A percentile compares a stretch with the other conserved stretches of the same genome.
These are phyloP conservation scores for Phymatocera aterrima DNA, from an alignment of 2,888 invertebrate species.

Conservation along the genomic window DNA sequence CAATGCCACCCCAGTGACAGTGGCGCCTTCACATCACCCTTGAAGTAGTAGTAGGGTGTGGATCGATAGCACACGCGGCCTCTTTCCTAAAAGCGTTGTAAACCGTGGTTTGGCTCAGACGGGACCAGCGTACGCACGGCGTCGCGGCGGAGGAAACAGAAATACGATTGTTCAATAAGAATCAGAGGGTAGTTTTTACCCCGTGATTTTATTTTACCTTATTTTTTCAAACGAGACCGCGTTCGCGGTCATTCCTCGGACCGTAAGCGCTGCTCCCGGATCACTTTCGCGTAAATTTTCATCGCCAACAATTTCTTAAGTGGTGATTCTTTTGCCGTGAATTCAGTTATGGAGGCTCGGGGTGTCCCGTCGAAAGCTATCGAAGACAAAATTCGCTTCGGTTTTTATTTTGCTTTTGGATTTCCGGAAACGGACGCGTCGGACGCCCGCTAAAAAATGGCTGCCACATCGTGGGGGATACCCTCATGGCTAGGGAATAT, in stretches of 20 bases:
- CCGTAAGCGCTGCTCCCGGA: no score
- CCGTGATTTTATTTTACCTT: neutral
- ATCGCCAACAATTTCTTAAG: neutral
- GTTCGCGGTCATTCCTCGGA: no score
- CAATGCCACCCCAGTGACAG: neutral
- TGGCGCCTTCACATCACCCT: constrained; percentile 18
- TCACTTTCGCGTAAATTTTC: no score
- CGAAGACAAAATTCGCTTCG: neutral
- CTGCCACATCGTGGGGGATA: constrained; percentile 53
- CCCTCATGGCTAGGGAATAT: constrained; percentile 51
- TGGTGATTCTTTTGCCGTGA: neutral
- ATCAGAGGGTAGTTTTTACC: neutral
- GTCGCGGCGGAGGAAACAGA: constrained; percentile 55
- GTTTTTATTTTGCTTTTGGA: neutral
- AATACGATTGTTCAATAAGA: constrained; percentile 10
- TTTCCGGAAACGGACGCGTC: constrained; percentile 23
- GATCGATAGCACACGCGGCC: constrained; percentile 62
- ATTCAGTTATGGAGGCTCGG: constrained; percentile 45
- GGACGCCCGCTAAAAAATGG: constrained; percentile 51
- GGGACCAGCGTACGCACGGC: constrained; percentile 59
- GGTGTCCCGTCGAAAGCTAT: constrained; percentile 32
- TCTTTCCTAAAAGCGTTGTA: constrained; percentile 48
- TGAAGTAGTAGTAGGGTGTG: constrained; percentile 49
- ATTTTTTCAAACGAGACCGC: no score
- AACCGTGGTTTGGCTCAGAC: constrained; percentile 48